Base-by-base conservation (phyloP, 2,888 invertebrate species). In the Elmis aenea region DNA sequence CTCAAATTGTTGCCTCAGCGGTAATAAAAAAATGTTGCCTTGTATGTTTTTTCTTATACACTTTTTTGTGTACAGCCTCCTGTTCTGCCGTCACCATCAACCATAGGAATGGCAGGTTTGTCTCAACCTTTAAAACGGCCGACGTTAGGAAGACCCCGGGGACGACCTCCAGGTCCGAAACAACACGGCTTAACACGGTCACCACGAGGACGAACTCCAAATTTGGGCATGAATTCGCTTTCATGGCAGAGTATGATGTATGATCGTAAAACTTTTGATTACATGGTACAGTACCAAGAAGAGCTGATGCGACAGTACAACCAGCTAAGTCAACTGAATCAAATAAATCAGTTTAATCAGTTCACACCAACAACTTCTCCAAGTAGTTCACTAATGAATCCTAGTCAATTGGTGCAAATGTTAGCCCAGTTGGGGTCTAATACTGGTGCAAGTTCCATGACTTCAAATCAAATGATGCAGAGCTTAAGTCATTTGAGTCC, bases 91-190 rank as follows among this genome's bases (percentile, higher is more conserved):
- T 33, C 50, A 28, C 50, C 55, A 5, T 42, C 50, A n/a, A 46
- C 44, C 25, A 33, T 42, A 13, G 35, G 42, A 18, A 37, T 48
- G 5, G 6, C 42, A 18, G 37, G 6, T 2, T 38, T 47, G 12
- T 45, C 31, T 26, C 51, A 34, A 18, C 54, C 56, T 1, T 30
- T 58, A 11, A 63, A 51, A 45, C 59, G 45, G 10, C 62, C 67
- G 3, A 59, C 61, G 5, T 40, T 57, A n/a, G 69, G 71, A 5
- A 59, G 73, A 43, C 73, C 74, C 0, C 58, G 74, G 8, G 74
- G 74, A 20, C 66, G 74, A 2, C 74, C 74, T 1, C 73, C 74
- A 0, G 66, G 72, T 52, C 59, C 66, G 1, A 47, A 53, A 33
- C 45, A 38, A 32, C 59, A 52, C 3, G 59, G 54, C 3, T 60